phyloP scores from a whole-genome alignment of 2,113 vertebrate genomes.

The Cepphus grylle region DNA sequence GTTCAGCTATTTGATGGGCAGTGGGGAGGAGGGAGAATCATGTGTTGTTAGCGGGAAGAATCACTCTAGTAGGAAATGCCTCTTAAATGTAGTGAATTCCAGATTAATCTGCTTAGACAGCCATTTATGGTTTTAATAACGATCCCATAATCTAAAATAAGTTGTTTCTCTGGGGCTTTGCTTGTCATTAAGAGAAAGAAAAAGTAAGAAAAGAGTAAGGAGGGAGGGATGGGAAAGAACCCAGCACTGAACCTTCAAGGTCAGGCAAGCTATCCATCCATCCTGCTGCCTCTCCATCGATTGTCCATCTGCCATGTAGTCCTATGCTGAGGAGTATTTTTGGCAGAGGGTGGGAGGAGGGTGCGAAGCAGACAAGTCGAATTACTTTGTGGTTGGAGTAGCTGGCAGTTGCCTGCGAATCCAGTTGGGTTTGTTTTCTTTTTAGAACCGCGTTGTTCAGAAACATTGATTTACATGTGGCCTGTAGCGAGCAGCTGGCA shows the following conservation, averaged over 20 bases:
- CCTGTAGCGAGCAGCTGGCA: not conserved
- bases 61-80: not conserved
- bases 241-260: not conserved
- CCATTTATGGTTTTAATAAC: not conserved
- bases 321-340: not conserved
- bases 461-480: slow-evolving; percentile 20
- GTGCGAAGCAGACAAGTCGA: not conserved
- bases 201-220: not conserved
- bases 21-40: not conserved
- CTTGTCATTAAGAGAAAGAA: not conserved
- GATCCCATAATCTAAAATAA: not conserved
- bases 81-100: not conserved
- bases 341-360: not conserved
- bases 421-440: slow-evolving; percentile 39
- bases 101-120: not conserved
- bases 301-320: not conserved
- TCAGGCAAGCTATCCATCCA: not conserved
- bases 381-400: not conserved
- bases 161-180: not conserved
- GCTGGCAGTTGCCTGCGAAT: not conserved
- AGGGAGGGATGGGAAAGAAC: not conserved
- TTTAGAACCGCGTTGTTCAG: not conserved
- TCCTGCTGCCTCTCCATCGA: not conserved
- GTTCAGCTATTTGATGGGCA: not conserved
- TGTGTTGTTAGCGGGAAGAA: not conserved